Base-by-base conservation (phyloP, 30 jellyfish, hydroid and myxozoan species). In the Turritopsis dohrnii region DNA sequence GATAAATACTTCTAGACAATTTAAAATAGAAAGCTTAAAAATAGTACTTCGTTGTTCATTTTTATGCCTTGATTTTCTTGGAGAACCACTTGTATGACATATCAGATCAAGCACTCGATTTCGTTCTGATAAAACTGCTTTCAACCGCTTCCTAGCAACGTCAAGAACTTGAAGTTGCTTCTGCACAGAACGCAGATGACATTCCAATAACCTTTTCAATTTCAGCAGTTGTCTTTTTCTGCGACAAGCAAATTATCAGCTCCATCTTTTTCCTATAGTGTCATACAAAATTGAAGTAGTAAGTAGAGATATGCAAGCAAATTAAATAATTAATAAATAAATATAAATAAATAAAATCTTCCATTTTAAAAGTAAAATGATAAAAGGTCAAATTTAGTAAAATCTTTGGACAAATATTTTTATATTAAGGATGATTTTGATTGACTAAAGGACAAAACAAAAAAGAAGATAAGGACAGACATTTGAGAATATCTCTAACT, bases 91-190 rank as follows among this genome's bases (percentile, higher is more conserved):
- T 29, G 73, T 83, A 75, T 85, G 96, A 72, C 96, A 93, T 18
- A 88, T 82, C 86, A 93, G 74, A 76, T 93, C 96, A 52, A 93
- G 76, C 26, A 86, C 96, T n/a, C 90, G 84, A 81, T 84, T 93
- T 52, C 98, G 52, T 79, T 93, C 98, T 0, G 96, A 85, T 20
- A 81, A 52, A 16, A 93, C 95, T 31, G 96, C 96, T 77, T 93
- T 93, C 18, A 88, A 52, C 41, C 96, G 22, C 85, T 93, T 93
- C 72, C 98, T 81, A 0, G 91, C 96, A 73, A 84, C 88, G 69
- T 88, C 96, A 21, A 93, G 86, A 9, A 80, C 93, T 72, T 93
- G 98, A 21, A 93, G 84, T 52, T 88, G 96, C 74, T 88, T 85
- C 79, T 93, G 98, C 19, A 93, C 91, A 24, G 98, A 88, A 21